Evolutionary conservation across 35 echinoderm and acorn worm species (phyloP).

Genomic region (Apostichopus californicus): DNA sequence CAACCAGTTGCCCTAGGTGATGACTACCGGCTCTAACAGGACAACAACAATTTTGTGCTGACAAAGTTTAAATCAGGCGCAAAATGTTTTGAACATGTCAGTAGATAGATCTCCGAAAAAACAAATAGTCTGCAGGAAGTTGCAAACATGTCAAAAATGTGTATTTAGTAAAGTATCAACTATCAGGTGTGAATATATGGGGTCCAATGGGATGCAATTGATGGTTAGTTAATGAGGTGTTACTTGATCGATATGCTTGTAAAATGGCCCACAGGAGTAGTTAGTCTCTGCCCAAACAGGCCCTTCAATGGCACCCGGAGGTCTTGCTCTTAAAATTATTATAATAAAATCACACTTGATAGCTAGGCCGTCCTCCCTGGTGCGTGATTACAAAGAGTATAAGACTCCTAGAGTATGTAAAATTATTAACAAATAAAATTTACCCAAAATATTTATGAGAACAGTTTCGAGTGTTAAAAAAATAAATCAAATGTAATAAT

Average conservation of each 20-base stretch:
- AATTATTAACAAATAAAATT: no score
- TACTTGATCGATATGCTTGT: neutral
- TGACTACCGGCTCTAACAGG: no score
- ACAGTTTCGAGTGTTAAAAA: no score
- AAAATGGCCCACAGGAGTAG: neutral
- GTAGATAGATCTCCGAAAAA: no score
- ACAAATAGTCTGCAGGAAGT: neutral
- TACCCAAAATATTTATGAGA: no score
- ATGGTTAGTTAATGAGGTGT: neutral
- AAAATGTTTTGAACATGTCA: no score
- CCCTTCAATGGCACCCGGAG: neutral
- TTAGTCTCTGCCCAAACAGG: neutral
- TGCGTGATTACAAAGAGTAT: neutral
- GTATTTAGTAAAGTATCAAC: neutral
- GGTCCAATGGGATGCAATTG: neutral
- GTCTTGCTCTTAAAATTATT: neutral
- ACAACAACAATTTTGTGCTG: no score
- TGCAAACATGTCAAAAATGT: neutral
- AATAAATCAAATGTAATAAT: no score
- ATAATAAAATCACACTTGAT: neutral
- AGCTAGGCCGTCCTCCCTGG: neutral
- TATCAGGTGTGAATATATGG: conserved; percentile 1
- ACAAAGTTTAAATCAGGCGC: no score
- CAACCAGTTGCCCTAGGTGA: no score
- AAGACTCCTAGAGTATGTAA: neutral